Base-by-base conservation (phyloP, 2,888 invertebrate genomes). In the Homarus gammarus region DNA sequence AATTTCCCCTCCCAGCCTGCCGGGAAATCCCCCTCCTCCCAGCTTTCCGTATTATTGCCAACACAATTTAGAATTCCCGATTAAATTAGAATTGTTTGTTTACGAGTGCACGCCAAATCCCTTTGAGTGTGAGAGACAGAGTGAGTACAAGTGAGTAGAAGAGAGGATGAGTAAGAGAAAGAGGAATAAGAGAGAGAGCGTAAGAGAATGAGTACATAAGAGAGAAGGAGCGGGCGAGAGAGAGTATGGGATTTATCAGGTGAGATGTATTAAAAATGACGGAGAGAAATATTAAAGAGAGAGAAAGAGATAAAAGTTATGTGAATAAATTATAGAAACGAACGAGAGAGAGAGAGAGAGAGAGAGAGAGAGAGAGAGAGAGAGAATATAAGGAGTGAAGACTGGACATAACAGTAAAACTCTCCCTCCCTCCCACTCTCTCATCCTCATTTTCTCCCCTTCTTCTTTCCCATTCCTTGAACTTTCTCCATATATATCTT, bases 341-440 rank as follows among this genome's bases (percentile, higher is more conserved):
- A 61, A 64, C 61, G 64, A 36, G 51, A 81, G 81, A n/a, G 33
- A 36, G 36, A 61, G 64, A 61, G 64, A 36, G 51, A 81, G 81
- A n/a, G 33, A 36, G 36, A 38, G 33, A 64, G 40, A 38, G 81
- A 81, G 61, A 22, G 38, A 64, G 56, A 56, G 15, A 6, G 31
- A 56, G 33, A 36, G 51, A 78, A 56, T 5, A 38, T 27, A 15
- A 22, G 64, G 2, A 36, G n/a, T n/a, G n/a, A n/a, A n/a, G n/a
- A n/a, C n/a, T n/a, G n/a, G n/a, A n/a, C n/a, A n/a, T n/a, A n/a
- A n/a, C n/a, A n/a, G n/a, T n/a, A n/a, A 81, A 73, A 33, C 73
- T 38, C 73, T n/a, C 33, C 36, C 36, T 38, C 38, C 44, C 6
- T 44, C 44, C 10, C 44, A 44, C 44, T 73, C n/a, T 18, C 15